Evolutionary conservation across 1,140 invertebrate species (phyloP).

Genomic region (Drosophila tristis): DNA sequence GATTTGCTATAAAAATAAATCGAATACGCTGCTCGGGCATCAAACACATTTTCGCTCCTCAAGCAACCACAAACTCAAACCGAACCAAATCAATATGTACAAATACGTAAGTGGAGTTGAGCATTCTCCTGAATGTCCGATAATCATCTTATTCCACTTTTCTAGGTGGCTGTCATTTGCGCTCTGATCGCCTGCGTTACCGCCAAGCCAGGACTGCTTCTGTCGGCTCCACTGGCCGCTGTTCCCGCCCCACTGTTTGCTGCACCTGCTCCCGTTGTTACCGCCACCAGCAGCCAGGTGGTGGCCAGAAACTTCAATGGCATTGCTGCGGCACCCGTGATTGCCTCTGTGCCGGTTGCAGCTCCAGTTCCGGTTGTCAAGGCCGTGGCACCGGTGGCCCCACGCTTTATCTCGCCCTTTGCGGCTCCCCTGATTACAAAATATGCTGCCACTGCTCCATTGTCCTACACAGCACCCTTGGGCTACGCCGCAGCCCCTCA

Average conservation of each 20-base stretch:
- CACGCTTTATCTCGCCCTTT: slow-evolving; percentile 2
- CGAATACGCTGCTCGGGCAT: slow-evolving; percentile 36
- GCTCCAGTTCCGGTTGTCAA: slow-evolving; percentile 4
- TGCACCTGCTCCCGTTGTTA: slow-evolving; percentile 44
- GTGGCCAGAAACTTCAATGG: slow-evolving; percentile 84
- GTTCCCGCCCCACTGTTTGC: no score
- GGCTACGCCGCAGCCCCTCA: background rate
- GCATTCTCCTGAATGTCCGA: no score
- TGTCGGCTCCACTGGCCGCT: no score
- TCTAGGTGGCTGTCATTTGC: no score
- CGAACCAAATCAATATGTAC: background rate
- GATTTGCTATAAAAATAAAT: slow-evolving; percentile 64
- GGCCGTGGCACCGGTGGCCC: no score
- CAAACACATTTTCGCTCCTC: slow-evolving; percentile 31
- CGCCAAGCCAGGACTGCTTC: no score
- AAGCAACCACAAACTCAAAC: slow-evolving; percentile 3
- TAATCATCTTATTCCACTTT: no score
- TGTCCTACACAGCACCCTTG: slow-evolving; percentile 29
- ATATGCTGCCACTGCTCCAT: slow-evolving; percentile 22
- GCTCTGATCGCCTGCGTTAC: no score
- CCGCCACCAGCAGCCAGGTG: slow-evolving; percentile 84
- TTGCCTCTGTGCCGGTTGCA: slow-evolving; percentile 61
- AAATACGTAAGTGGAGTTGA: no score
- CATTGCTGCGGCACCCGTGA: slow-evolving; percentile 63
- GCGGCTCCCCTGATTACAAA: slow-evolving; percentile 25